These are phyloP conservation scores for Callipepla californica DNA, from an alignment of 2,113 vertebrate genomes.

Conservation along the genomic window DNA sequence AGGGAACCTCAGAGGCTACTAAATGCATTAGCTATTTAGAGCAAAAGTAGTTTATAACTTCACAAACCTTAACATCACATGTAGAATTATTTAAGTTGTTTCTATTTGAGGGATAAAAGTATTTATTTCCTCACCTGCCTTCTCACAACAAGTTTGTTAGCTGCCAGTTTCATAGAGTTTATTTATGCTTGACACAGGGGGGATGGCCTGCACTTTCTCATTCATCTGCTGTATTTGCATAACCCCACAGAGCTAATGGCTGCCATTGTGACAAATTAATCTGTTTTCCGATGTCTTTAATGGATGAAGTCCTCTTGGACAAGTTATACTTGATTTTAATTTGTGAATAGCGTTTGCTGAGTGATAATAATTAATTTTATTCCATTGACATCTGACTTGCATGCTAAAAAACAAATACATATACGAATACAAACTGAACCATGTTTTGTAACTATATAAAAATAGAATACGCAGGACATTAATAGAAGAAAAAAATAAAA, in stretches of 20 bases:
- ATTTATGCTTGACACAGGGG: slow-evolving; percentile 76
- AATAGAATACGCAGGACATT: background rate
- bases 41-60: background rate
- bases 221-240: slow-evolving; percentile 77
- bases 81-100: slow-evolving; percentile 9
- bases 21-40: background rate
- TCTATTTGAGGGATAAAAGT: slow-evolving; percentile 19
- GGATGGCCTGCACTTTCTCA: slow-evolving; percentile 77
- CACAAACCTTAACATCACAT: background rate
- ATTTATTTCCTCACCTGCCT: slow-evolving; percentile 65
- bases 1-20: background rate
- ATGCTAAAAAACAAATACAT: background rate
- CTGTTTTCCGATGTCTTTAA: slow-evolving; percentile 78
- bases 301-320: slow-evolving; percentile 71
- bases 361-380: slow-evolving; percentile 43
- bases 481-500: background rate
- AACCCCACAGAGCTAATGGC: slow-evolving; percentile 77
- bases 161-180: slow-evolving; percentile 69
- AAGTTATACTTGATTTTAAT: slow-evolving; percentile 69
- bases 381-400: slow-evolving; percentile 6
- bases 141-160: slow-evolving; percentile 75
- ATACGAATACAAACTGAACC: background rate
- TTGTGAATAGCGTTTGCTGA: slow-evolving; percentile 46
- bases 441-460: background rate
- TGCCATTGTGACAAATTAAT: slow-evolving; percentile 79